Conservation (phyloP, 2,888 invertebrate species). For the Cylindroiulus punctatus region DNA sequence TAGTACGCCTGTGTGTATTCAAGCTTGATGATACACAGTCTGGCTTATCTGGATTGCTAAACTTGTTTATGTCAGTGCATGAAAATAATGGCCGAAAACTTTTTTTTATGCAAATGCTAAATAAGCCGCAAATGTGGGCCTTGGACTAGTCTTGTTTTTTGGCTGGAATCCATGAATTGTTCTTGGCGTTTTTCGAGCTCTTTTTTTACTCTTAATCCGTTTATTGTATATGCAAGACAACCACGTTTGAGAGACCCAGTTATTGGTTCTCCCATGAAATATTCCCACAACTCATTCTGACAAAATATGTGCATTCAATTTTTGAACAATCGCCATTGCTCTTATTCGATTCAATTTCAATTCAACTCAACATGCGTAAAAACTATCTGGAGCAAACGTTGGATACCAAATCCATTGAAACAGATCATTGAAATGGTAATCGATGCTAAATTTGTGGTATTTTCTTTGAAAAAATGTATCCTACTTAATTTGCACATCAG, state of each 20-base stretch:
- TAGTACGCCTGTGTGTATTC: background rate
- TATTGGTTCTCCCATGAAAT: slow-evolving; percentile 13
- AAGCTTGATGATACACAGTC: background rate
- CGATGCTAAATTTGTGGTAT: too few relatives aligned
- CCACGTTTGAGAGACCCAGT: background rate
- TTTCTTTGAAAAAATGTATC: too few relatives aligned
- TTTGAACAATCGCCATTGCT: background rate
- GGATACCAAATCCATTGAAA: background rate
- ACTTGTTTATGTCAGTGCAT: background rate
- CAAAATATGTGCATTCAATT: background rate
- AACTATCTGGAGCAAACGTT: background rate
- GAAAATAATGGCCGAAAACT: background rate
- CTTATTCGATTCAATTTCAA: background rate
- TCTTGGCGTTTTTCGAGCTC: background rate
- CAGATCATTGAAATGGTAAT: background rate
- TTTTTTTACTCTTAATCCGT: background rate
- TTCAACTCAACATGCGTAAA: too few relatives aligned
- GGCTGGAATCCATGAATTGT: background rate
- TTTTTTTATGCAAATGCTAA: background rate
- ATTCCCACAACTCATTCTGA: background rate
- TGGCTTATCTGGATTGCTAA: background rate
- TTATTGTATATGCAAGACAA: background rate
- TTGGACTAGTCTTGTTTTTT: background rate
- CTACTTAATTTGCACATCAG: too few relatives aligned
- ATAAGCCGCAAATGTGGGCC: background rate